phyloP scores from a whole-genome alignment of 2,797 vertebrate species.

The Xerus rutilus region DNA sequence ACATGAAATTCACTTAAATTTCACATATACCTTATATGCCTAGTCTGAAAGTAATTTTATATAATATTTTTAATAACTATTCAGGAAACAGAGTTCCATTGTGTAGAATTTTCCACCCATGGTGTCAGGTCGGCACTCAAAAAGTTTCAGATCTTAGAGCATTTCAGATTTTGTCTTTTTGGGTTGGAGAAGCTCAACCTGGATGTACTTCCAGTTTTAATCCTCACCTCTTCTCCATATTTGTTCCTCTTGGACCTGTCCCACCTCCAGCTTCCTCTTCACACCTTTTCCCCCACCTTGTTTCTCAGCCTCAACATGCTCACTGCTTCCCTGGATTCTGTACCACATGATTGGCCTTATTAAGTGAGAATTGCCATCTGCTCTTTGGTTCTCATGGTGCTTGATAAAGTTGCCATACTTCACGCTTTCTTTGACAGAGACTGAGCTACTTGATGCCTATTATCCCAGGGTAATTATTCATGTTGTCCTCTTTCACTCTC shows the following conservation, averaged over 20 bases:
- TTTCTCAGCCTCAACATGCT: rapidly evolving
- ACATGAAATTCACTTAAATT: neutral
- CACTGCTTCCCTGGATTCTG: neutral
- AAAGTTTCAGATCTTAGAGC: neutral
- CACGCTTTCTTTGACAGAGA: neutral
- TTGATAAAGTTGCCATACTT: neutral
- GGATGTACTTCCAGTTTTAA: neutral
- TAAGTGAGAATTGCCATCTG: neutral
- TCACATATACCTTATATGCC: neutral
- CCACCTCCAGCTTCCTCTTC: neutral
- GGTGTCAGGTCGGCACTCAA: neutral
- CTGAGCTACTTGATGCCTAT: neutral
- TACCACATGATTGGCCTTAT: neutral
- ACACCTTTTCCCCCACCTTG: neutral
- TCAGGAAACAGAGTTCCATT: neutral
- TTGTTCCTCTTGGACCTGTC: neutral
- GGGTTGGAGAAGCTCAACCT: neutral
- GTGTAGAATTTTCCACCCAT: neutral
- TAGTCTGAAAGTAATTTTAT: neutral
- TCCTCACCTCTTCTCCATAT: neutral
- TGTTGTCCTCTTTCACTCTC: neutral
- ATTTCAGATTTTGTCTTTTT: neutral
- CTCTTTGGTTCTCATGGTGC: neutral
- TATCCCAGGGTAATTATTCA: neutral
- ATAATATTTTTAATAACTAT: neutral